Evolutionary conservation across 2,888 invertebrate species (phyloP), one percentile per base, ranked within the genome.

Genomic region (Zygogramma bicolorata): DNA sequence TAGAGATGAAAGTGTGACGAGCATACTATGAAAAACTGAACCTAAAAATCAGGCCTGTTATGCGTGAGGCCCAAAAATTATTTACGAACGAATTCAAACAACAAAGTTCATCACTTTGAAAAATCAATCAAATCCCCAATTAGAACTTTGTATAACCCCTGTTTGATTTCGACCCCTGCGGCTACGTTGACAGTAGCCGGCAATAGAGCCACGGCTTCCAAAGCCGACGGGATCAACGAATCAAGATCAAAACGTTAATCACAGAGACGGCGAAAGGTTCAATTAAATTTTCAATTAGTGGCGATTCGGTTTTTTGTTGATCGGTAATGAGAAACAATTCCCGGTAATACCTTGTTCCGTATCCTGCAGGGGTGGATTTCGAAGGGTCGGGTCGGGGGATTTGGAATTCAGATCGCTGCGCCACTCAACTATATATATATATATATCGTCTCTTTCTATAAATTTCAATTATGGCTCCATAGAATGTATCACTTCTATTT

Each of bases 221-320:
- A 46, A 46, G 7, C 46, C 46, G 15, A 1, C 20, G 8, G 18
- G 53, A 53, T 53, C 53, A 27, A 27, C 25, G 10, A 25, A 53
- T n/a, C 22, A 53, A 53, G 53, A 22, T 53, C 53, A 2, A 27
- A 53, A 53, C 53, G 27, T 53, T n/a, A 4, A 53, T 53, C 53
- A 27, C 46, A 46, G 10, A 10, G 10, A 46, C 46, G 8, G 18
- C 20, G 40, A 58, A 69, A 65, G 58, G 57, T 65, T 61, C 65
- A 69, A 72, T 72, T 65, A 65, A 38, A 68, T 38, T 72, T 68
- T 68, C 72, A 72, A 72, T 72, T 69, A 69, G 42, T 59, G 15
- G 4, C 58, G 18, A 71, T 66, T 66, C 62, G 31, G 49, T 25
- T 38, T 62, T 58, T 22, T 31, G 27, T 66, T 59, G 61, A 63